Conservation (phyloP, 2,888 invertebrate species). For the Caenorhabditis sinica region DNA sequence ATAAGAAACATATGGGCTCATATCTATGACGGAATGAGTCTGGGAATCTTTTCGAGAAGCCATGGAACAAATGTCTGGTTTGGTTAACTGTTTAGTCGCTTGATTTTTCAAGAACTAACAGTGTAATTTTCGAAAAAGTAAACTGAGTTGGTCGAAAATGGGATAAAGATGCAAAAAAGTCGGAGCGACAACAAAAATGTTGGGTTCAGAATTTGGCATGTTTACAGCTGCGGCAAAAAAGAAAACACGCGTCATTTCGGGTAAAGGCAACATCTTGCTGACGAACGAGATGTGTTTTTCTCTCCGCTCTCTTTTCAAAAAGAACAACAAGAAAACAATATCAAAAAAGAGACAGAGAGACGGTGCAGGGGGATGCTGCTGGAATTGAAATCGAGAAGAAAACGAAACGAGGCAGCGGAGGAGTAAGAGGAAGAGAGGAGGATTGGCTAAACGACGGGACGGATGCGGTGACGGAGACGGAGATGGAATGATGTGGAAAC, state of each 20-base stretch:
- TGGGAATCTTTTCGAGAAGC: not conserved
- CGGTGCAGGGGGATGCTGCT: slow-evolving; percentile 10
- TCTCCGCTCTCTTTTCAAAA: not conserved
- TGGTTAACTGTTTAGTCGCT: not conserved
- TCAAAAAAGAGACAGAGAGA: slow-evolving; percentile 23
- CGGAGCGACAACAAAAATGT: slow-evolving; percentile 2
- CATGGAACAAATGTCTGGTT: not conserved
- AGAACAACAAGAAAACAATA: slow-evolving; percentile 58
- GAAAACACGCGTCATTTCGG: slow-evolving; percentile 43
- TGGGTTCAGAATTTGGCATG: slow-evolving; percentile 23
- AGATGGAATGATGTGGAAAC: slow-evolving; percentile 59
- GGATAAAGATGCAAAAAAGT: not conserved
- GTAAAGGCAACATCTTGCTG: slow-evolving; percentile 51
- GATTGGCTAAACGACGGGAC: slow-evolving; percentile 64
- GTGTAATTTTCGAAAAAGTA: not conserved
- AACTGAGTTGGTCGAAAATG: not conserved
- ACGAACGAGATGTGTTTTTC: slow-evolving; percentile 31
- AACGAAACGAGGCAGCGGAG: slow-evolving; percentile 22
- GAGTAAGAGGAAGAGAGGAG: slow-evolving; percentile 41
- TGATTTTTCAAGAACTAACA: not conserved
- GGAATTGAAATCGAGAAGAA: slow-evolving; percentile 58
- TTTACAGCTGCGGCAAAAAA: slow-evolving; percentile 15
- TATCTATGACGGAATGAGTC: slow-evolving; percentile 6
- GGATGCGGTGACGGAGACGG: slow-evolving; percentile 61
- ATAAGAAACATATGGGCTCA: slow-evolving; percentile 11